Evolutionary conservation across 2,888 invertebrate genomes (phyloP), one percentile per base, ranked within the genome.

Genomic region (Athalia circularis): DNA sequence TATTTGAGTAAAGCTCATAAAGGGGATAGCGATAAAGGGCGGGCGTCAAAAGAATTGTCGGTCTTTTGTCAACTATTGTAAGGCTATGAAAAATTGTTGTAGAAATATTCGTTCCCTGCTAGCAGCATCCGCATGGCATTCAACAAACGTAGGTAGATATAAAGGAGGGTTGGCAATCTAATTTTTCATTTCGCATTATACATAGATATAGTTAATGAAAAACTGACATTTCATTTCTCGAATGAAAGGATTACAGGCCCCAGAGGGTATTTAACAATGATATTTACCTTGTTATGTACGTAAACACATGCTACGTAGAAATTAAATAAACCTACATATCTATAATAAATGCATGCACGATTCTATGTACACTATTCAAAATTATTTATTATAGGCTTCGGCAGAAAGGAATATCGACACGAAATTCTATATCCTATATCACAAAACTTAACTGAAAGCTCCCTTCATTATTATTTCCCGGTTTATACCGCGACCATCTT

Each of bases 381-480:
- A 29, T 29, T 29, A 29, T 29, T 29, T 29, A n/a, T n/a, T n/a
- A 29, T 29, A 29, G 29, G 29, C 0, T 29, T 29, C 3, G 52
- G 8, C 8, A 45, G n/a, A 6, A 59, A 5, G 3, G 13, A 47
- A 13, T 47, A 47, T 48, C 7, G 13, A 72, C 13, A 52, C 54
- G 47, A 43, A 59, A 59, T 57, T 72, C 13, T 13, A 59, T 57
- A 45, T 59, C 59, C 45, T 13, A 59, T 29, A 29, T 59, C 59
- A 57, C 4, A 59, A 45, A 47, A 72, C 57, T 59, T 8, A 57
- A 72, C 47, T 13, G 11, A 15, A 43, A 43, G 45, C 74, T 13
- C 13, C 62, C 47, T 62, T 79, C 79, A 79, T 79, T 76, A 79
- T 81, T 79, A 68, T 67, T 79, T 81, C 79, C 68, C 54, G 54